Base-by-base conservation (phyloP, 2,888 invertebrate genomes). In the Eugnorisma glareosa region DNA sequence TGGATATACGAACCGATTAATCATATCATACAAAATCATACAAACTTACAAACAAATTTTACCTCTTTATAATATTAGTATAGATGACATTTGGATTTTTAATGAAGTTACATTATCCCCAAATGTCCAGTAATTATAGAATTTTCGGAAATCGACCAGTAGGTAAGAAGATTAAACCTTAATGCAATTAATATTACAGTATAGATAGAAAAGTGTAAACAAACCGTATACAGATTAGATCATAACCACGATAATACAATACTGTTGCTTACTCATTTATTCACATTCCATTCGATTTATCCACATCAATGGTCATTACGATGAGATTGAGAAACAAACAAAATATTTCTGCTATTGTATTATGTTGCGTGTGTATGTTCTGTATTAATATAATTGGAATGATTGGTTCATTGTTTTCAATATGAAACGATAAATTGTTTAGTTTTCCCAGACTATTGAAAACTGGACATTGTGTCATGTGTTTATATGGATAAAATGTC, bases 351-450 rank as follows among this genome's bases (percentile, higher is more conserved):
- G 31, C 40, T 24, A 70, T 79, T 70, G 71, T 68, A 6, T n/a
- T 6, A 24, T 43, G 45, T 79, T 61, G n/a, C 67, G 24, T 54
- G 11, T 31, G 2, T 43, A 15, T 24, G 24, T 81, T 64, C 59
- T 73, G 43, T 61, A 63, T 45, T 79, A 40, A 18, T 28, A 35
- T 79, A 79, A 51, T 77, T 71, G 43, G 24, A 43, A 35, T 61
- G 24, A 51, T 70, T 70, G 35, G 28, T 57, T 40, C 28, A 57
- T 74, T 78, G 48, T 63, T 35, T 45, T 48, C 21, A 11, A 43
- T 43, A 48, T 8, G 18, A 61, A n/a, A 43, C 24, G 1, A 63
- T 40, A 4, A 59, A 43, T 35, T 79, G 54, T 64, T 79, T 51
- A 15, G 24, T 61, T 72, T 69, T 81, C 57, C 28, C 3, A 2